Conservation (phyloP, 2,888 invertebrate species). For the Amphipoea oculea region DNA sequence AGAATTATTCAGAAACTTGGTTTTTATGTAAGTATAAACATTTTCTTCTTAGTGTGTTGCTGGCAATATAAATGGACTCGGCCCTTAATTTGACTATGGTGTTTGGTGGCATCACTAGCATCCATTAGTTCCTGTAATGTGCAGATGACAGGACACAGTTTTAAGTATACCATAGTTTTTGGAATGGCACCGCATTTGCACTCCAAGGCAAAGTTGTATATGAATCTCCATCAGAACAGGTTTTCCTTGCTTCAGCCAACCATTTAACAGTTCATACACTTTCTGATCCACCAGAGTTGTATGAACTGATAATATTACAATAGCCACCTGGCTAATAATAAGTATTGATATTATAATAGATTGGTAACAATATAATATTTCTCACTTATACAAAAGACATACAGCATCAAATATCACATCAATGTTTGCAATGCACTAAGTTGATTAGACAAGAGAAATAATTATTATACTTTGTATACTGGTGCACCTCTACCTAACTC, state of each 20-base stretch:
- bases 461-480: not conserved
- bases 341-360: not conserved
- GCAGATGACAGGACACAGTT: too few relatives aligned
- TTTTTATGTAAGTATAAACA: conserved; percentile 91
- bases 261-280: too few relatives aligned
- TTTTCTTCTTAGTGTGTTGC: not conserved
- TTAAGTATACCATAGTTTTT: not conserved
- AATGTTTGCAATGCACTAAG: not conserved
- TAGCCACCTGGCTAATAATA: not conserved
- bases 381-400: not conserved
- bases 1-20: conserved; percentile 96
- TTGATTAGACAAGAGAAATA: not conserved
- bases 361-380: not conserved
- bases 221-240: not conserved
- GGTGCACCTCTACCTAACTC: not conserved
- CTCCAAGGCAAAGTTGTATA: not conserved
- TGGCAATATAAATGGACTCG: not conserved
- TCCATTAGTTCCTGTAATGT: not conserved
- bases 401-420: not conserved
- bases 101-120: too few relatives aligned
- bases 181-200: not conserved
- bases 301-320: not conserved
- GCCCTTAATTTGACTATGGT: too few relatives aligned
- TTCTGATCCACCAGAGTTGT: not conserved
- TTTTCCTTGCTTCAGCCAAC: too few relatives aligned